A percentile compares a stretch with the other conserved stretches of the same genome.
Evolutionary conservation across 2,888 invertebrate species (phyloP).

Genomic region (Ochropleura plecta): DNA sequence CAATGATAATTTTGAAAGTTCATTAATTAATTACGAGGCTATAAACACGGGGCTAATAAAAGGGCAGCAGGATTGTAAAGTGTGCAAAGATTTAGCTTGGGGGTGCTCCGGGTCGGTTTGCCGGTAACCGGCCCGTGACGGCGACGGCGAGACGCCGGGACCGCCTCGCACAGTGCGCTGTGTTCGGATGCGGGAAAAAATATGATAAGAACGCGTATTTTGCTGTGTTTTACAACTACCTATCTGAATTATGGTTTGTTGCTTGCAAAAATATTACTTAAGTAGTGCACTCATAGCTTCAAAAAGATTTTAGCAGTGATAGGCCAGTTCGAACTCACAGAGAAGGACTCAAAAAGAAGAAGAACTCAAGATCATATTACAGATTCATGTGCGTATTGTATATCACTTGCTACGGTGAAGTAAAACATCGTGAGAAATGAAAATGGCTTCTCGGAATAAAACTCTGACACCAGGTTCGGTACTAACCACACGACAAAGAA

Average conservation of each 20-base stretch:
- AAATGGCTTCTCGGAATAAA: too few relatives aligned
- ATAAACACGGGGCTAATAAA: slow-evolving; percentile 60
- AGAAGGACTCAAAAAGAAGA: too few relatives aligned
- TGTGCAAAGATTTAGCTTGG: slow-evolving; percentile 67
- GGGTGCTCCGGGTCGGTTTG: slow-evolving; percentile 70
- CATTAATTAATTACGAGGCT: slow-evolving; percentile 57
- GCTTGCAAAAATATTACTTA: neutral
- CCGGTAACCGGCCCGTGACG: slow-evolving; percentile 78
- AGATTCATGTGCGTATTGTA: too few relatives aligned
- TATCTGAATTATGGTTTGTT: slow-evolving; percentile 10
- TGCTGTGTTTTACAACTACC: slow-evolving; percentile 3
- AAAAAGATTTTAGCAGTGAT: too few relatives aligned
- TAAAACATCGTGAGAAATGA: too few relatives aligned
- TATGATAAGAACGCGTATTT: slow-evolving; percentile 34
- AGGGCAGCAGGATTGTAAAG: slow-evolving; percentile 57
- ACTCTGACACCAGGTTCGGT: too few relatives aligned
- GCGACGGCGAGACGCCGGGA: slow-evolving; percentile 78
- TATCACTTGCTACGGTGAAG: too few relatives aligned
- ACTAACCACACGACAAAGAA: too few relatives aligned
- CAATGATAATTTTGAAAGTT: slow-evolving; percentile 57
- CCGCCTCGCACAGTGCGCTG: slow-evolving; percentile 51
- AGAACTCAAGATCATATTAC: too few relatives aligned
- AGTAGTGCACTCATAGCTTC: neutral
- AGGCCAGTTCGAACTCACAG: too few relatives aligned
- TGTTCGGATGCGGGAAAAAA: slow-evolving; percentile 38